Evolutionary conservation across 2,797 vertebrate species (phyloP).

Genomic region (Enoplosus armatus): DNA sequence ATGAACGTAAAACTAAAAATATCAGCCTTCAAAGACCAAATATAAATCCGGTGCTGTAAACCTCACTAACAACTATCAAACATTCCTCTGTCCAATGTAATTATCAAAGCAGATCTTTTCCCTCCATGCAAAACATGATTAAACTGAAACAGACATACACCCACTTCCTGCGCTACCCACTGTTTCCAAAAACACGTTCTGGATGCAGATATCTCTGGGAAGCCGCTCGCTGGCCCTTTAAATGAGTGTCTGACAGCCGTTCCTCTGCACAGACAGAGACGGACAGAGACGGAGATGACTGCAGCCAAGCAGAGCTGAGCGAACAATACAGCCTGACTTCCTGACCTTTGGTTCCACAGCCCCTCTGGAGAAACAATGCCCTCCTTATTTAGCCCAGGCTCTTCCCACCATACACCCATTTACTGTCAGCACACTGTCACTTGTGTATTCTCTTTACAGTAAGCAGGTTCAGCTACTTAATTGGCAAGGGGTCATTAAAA

Average conservation of each 20-base stretch:
- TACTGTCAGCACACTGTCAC: constrained; percentile 72
- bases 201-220: constrained; percentile 50
- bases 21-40: constrained; percentile 23
- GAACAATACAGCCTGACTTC: constrained; percentile 84
- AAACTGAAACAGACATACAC: constrained; percentile 53
- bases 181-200: constrained; percentile 64
- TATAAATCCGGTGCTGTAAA: constrained; percentile 31
- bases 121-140: constrained; percentile 53
- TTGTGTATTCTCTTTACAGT: constrained; percentile 64
- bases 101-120: constrained; percentile 52
- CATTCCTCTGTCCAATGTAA: constrained; percentile 28
- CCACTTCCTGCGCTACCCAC: constrained; percentile 56
- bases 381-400: constrained; percentile 77
- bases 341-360: constrained; percentile 77
- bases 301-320: constrained; percentile 64
- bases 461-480: constrained; percentile 57
- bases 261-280: constrained; percentile 30
- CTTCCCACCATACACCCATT: constrained; percentile 71
- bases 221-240: constrained; percentile 49
- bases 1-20: constrained; percentile 20
- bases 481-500: constrained; percentile 50
- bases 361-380: constrained; percentile 80
- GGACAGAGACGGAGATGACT: constrained; percentile 58
- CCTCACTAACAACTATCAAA: constrained; percentile 20
- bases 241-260: constrained; percentile 24